A percentile compares a stretch with the other conserved stretches of the same genome.
Evolutionary conservation across 2,797 vertebrate species (phyloP).

Genomic region (Rhabdophis nuchalis): DNA sequence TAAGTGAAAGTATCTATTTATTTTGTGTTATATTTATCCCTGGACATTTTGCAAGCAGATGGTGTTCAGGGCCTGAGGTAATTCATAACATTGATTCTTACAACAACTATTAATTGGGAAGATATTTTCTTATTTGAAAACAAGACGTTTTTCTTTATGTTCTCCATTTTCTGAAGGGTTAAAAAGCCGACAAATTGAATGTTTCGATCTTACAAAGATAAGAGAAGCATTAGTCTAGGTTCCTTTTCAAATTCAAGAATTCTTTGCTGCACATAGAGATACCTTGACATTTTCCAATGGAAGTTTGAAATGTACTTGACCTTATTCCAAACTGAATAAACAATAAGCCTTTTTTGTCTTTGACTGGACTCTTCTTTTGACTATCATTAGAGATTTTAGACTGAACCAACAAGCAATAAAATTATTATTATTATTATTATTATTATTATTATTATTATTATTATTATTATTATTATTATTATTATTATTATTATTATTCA

Average conservation of each 20-base stretch:
- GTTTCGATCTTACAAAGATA: not conserved
- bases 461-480: too few relatives aligned
- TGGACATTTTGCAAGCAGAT: not conserved
- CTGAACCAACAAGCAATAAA: too few relatives aligned
- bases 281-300: not conserved
- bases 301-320: not conserved
- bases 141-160: not conserved
- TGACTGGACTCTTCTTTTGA: not conserved
- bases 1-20: not conserved
- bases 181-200: not conserved
- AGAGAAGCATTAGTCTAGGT: not conserved
- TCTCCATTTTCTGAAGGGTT: accelerated
- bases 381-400: not conserved
- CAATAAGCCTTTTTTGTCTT: not conserved
- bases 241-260: not conserved
- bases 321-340: not conserved
- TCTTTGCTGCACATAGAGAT: not conserved
- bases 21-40: not conserved
- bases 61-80: too few relatives aligned
- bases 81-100: not conserved
- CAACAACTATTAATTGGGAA: not conserved
- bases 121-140: not conserved
- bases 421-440: too few relatives aligned
- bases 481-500: too few relatives aligned
- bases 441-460: too few relatives aligned